phyloP scores from a whole-genome alignment of 2,888 invertebrate species.

The Troides oblongomaculatus region DNA sequence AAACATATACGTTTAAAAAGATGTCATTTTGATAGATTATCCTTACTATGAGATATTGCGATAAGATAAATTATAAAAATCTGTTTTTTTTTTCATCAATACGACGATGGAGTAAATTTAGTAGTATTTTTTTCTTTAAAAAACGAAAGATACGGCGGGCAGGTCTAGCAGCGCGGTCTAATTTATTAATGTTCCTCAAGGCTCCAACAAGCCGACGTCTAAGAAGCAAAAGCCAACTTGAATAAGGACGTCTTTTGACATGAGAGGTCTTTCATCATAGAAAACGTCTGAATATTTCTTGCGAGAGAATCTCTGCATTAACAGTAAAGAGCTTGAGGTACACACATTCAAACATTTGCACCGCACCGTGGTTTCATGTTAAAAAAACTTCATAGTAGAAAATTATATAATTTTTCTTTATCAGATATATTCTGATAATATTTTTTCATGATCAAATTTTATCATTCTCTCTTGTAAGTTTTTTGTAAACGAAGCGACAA shows the following conservation, averaged over 20 bases:
- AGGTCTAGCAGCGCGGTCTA: constrained; percentile 24
- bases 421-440: too few species aligned
- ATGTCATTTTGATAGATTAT: too few species aligned
- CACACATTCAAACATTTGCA: constrained; percentile 6
- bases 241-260: constrained; percentile 29
- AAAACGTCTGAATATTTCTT: constrained; percentile 48
- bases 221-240: constrained; percentile 25
- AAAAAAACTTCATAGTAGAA: too few species aligned
- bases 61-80: too few species aligned
- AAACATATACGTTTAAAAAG: too few species aligned
- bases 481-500: too few species aligned
- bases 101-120: too few species aligned
- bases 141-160: background rate
- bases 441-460: too few species aligned
- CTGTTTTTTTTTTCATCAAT: too few species aligned
- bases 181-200: constrained; percentile 37
- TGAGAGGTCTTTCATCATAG: constrained; percentile 42
- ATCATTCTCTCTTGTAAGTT: too few species aligned
- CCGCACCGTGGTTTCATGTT: background rate
- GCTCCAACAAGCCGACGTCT: constrained; percentile 32
- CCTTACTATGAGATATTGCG: too few species aligned
- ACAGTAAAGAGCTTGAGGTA: constrained; percentile 49
- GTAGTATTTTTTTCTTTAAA: background rate
- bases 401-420: too few species aligned
- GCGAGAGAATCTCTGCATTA: constrained; percentile 47